phyloP scores from a whole-genome alignment of 2,888 invertebrate species.

The Catocala fraxini region DNA sequence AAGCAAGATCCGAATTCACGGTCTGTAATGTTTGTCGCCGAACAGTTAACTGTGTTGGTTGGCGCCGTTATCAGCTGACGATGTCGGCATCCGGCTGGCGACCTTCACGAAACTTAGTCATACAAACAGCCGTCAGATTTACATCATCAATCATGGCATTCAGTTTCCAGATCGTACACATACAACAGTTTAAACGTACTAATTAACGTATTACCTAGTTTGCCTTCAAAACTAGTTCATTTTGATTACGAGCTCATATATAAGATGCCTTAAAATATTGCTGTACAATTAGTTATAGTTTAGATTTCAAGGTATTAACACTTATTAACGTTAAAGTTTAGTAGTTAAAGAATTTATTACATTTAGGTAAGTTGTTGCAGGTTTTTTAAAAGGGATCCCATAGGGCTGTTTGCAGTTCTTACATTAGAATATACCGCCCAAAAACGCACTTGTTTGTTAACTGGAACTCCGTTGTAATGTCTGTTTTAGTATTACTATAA shows the following conservation, averaged over 20 bases:
- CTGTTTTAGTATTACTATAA: too few relatives aligned
- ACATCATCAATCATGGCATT: constrained; percentile 64
- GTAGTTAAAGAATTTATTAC: too few relatives aligned
- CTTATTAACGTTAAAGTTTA: too few relatives aligned
- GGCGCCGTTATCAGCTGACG: constrained; percentile 69
- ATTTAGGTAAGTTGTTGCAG: too few relatives aligned
- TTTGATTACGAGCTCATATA: not conserved
- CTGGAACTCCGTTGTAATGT: too few relatives aligned
- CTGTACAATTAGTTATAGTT: too few relatives aligned
- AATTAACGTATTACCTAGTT: constrained; percentile 34
- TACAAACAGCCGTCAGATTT: constrained; percentile 62
- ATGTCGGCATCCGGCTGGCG: constrained; percentile 67
- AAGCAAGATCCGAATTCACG: constrained; percentile 31
- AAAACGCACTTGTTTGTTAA: too few relatives aligned
- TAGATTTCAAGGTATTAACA: too few relatives aligned
- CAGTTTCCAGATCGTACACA: constrained; percentile 43
- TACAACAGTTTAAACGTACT: constrained; percentile 44
- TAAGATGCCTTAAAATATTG: too few relatives aligned
- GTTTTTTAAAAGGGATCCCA: too few relatives aligned
- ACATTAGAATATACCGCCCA: too few relatives aligned
- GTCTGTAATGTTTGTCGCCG: constrained; percentile 41
- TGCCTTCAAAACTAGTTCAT: constrained; percentile 2
- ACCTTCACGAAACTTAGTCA: constrained; percentile 72
- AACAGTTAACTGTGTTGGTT: constrained; percentile 46
- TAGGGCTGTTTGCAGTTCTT: too few relatives aligned